These are phyloP conservation scores for Lacanobia wlatinum DNA, from an alignment of 2,888 invertebrate genomes.

Conservation along the genomic window DNA sequence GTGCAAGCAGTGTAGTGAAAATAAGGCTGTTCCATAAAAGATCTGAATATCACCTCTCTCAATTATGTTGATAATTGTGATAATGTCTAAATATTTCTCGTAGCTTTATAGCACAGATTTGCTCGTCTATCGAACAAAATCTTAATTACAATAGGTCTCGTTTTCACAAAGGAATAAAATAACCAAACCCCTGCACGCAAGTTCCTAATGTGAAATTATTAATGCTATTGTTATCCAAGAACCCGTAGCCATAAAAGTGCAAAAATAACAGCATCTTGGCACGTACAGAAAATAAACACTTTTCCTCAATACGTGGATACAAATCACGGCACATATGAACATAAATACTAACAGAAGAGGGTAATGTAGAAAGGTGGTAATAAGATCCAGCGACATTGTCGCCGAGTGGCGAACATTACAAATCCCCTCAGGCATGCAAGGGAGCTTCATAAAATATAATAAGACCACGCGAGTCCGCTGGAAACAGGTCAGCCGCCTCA, in stretches of 20 bases:
- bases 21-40: not conserved
- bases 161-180: constrained; percentile 20
- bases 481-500: constrained; percentile 77
- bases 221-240: constrained; percentile 28
- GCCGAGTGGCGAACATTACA: constrained; percentile 80
- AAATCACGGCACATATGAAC: constrained; percentile 63
- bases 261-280: constrained; percentile 50
- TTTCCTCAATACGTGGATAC: constrained; percentile 55
- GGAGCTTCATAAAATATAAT: constrained; percentile 88
- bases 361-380: constrained; percentile 79
- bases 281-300: constrained; percentile 56
- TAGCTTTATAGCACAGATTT: not conserved
- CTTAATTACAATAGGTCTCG: not conserved
- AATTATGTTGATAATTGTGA: too few relatives aligned
- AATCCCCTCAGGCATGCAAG: constrained; percentile 80
- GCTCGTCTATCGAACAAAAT: not conserved
- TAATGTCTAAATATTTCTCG: not conserved
- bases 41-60: not conserved
- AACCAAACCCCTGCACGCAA: constrained; percentile 19
- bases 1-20: not conserved
- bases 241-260: constrained; percentile 9
- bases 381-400: constrained; percentile 81
- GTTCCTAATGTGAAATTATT: constrained; percentile 32
- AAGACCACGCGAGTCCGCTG: constrained; percentile 80
- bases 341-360: constrained; percentile 76